A percentile compares a stretch with the other conserved stretches of the same genome.
phyloP scores from a whole-genome alignment of 2,888 invertebrate species.

The Acanthosepion lycidas region DNA sequence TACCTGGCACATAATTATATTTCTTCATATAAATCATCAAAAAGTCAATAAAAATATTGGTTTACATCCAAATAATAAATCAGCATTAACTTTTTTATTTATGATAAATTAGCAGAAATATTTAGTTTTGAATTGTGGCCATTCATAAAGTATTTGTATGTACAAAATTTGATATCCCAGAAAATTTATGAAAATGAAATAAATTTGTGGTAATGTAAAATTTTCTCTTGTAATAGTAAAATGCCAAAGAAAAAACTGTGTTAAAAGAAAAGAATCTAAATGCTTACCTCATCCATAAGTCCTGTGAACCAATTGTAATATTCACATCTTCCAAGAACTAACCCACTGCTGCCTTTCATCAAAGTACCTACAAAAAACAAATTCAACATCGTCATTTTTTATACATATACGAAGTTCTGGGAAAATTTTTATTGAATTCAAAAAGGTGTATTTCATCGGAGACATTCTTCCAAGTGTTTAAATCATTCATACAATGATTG shows the following conservation, averaged over 20 bases:
- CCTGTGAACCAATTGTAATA: slow-evolving; percentile 17
- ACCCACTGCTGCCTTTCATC: not conserved
- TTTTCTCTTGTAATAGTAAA: not conserved
- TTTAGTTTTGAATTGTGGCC: not conserved
- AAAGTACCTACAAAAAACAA: not conserved
- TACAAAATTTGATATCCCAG: not conserved
- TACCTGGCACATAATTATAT: too few species aligned
- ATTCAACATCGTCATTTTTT: not conserved
- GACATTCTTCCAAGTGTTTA: too few species aligned
- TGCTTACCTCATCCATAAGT: not conserved
- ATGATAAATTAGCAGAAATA: not conserved
- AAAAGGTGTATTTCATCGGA: not conserved
- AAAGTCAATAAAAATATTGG: too few species aligned
- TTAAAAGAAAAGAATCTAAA: not conserved
- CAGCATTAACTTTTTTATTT: not conserved
- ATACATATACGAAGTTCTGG: not conserved
- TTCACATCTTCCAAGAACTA: slow-evolving; percentile 12
- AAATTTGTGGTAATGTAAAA: not conserved
- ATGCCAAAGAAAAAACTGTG: not conserved
- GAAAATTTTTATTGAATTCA: not conserved
- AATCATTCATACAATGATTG: too few species aligned
- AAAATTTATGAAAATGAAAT: not conserved
- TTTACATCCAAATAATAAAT: too few species aligned
- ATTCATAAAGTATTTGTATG: not conserved
- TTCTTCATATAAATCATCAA: too few species aligned